Evolutionary conservation across 2,888 invertebrate species (phyloP).

Genomic region (Capitulum mitella): DNA sequence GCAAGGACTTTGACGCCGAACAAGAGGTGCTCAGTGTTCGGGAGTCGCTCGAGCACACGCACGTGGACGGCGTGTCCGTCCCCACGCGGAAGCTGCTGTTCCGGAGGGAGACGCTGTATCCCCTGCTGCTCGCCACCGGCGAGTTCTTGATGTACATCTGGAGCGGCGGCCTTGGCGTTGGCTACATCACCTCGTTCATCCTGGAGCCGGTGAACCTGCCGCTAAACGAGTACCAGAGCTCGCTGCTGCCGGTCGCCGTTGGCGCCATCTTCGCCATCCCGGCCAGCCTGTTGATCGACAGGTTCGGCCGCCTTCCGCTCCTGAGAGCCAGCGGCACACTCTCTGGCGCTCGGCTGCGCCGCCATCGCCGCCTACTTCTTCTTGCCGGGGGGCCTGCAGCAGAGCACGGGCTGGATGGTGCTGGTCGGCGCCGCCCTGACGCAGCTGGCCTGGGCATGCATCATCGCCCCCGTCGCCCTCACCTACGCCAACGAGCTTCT

Average conservation of each 20-base stretch:
- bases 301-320: not conserved
- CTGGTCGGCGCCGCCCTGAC: not conserved
- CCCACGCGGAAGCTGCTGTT: not conserved
- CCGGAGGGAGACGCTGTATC: not conserved
- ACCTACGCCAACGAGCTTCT: not conserved
- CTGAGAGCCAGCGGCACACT: not conserved
- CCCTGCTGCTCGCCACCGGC: not conserved
- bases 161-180: not conserved
- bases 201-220: not conserved
- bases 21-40: not conserved
- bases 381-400: not conserved
- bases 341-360: not conserved
- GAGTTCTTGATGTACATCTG: not conserved
- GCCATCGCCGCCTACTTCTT: slow-evolving; percentile 2
- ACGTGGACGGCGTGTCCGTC: not conserved
- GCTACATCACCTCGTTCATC: not conserved
- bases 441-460: not conserved
- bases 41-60: not conserved
- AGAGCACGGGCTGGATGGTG: not conserved
- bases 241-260: no score
- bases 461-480: not conserved
- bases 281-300: not conserved
- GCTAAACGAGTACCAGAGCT: not conserved
- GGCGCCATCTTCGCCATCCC: not conserved
- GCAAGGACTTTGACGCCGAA: not conserved